These are phyloP conservation scores for Lordiphosa clarofinis DNA, from an alignment of 1,140 invertebrate genomes.

Conservation along the genomic window DNA sequence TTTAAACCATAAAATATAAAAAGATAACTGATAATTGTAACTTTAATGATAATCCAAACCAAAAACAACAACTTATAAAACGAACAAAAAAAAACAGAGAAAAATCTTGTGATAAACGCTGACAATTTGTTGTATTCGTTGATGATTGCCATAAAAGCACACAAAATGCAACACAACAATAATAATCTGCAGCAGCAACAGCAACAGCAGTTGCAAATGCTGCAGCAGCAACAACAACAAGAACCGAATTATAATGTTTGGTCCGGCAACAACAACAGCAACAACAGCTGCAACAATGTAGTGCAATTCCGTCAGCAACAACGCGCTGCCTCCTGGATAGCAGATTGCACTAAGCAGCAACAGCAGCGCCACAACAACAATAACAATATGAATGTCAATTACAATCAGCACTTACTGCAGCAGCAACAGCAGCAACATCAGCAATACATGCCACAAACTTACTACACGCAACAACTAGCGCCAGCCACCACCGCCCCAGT, in stretches of 20 bases:
- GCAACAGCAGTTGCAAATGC: conserved; percentile 11
- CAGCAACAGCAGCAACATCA: conserved; percentile 35
- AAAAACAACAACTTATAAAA: conserved; percentile 24
- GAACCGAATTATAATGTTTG: conserved; percentile 55
- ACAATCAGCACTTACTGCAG: conserved; percentile 58
- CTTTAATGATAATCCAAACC: conserved; percentile 7
- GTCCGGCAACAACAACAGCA: conserved; percentile 18
- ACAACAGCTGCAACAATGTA: conserved; percentile 23
- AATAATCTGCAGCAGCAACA: conserved; percentile 41
- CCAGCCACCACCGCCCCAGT: conserved; percentile 44
- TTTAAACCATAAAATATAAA: neutral
- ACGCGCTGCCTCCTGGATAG: conserved; percentile 34
- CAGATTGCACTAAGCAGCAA: conserved; percentile 46
- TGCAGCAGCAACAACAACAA: conserved; percentile 24
- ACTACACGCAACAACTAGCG: conserved; percentile 39
- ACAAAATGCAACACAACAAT: conserved; percentile 67
- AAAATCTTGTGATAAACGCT: conserved; percentile 61
- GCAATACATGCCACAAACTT: conserved; percentile 17
- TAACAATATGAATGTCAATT: conserved; percentile 51
- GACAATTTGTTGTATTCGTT: conserved; percentile 61
- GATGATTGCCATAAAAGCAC: conserved; percentile 67
- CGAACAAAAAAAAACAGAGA: conserved; percentile 12
- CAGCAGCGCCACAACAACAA: conserved; percentile 30
- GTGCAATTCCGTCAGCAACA: conserved; percentile 44
- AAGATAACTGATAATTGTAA: conserved; percentile 19